Conservation (phyloP, 1,140 invertebrate genomes). For the Euglossa dilemma region DNA sequence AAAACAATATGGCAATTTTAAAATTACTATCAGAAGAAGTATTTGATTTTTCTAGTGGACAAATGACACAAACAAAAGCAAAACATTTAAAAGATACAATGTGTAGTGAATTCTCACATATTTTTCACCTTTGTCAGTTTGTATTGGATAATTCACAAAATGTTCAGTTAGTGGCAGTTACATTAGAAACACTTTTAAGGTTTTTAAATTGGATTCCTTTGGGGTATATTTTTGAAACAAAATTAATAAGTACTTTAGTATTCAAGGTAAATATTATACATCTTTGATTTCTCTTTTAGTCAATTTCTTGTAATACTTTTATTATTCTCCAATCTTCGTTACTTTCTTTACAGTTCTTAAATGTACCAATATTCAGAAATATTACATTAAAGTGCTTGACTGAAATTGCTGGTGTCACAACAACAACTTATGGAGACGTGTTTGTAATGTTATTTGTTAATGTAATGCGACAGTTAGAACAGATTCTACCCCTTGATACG, state of each 20-base stretch:
- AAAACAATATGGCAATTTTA: constrained; percentile 99
- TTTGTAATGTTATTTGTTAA: constrained; percentile 94
- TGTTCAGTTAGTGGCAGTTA: constrained; percentile 95
- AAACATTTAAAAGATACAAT: constrained; percentile 99
- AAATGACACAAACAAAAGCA: constrained; percentile 99
- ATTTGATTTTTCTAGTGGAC: constrained; percentile 99
- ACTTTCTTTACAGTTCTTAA: constrained; percentile 90
- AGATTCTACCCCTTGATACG: constrained; percentile 94
- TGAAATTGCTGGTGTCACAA: constrained; percentile 95
- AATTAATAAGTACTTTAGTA: constrained; percentile 96
- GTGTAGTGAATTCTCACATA: constrained; percentile 99
- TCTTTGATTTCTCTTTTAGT: background rate
- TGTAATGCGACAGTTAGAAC: constrained; percentile 95
- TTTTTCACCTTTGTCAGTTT: constrained; percentile 98
- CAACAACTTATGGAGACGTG: constrained; percentile 95
- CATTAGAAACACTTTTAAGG: constrained; percentile 96
- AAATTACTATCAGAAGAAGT: constrained; percentile 99
- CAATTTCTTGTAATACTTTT: background rate
- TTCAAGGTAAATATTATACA: constrained; percentile 88
- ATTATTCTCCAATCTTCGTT: constrained; percentile 12
- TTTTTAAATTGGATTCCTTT: constrained; percentile 99
- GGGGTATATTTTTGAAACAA: constrained; percentile 99
- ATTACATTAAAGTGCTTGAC: constrained; percentile 99
- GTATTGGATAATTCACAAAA: constrained; percentile 99
- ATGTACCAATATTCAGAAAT: constrained; percentile 98